Conservation (phyloP, 2,888 invertebrate species). For the Cordilura impudica region DNA sequence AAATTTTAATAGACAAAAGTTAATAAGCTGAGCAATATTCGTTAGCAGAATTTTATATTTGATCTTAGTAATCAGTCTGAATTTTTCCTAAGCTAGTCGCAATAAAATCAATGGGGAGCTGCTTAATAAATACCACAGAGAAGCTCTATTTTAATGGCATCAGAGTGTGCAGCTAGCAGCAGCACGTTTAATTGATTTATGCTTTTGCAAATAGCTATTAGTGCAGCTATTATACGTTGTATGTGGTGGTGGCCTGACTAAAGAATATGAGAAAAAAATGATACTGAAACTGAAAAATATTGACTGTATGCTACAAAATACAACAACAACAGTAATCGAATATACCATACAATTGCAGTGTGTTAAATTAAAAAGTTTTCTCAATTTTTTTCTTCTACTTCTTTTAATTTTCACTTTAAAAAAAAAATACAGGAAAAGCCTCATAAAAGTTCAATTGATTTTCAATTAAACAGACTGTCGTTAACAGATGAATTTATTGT, state of each 20-base stretch:
- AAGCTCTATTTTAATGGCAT: slow-evolving; percentile 11
- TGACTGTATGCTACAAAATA: slow-evolving; percentile 34
- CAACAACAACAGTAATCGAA: slow-evolving; percentile 11
- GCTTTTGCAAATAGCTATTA: slow-evolving; percentile 63
- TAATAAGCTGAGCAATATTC: too few relatives aligned
- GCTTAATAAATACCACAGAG: neutral
- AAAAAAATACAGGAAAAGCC: slow-evolving; percentile 40
- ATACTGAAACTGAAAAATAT: slow-evolving; percentile 35
- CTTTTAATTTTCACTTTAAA: neutral
- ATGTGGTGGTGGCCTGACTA: slow-evolving; percentile 45
- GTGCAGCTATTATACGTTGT: slow-evolving; percentile 46
- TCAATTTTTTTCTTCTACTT: slow-evolving; percentile 20
- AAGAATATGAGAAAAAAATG: slow-evolving; percentile 46
- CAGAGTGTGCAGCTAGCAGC: slow-evolving; percentile 31
- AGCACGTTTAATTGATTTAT: slow-evolving; percentile 65
- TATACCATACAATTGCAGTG: slow-evolving; percentile 44
- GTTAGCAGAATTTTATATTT: too few relatives aligned
- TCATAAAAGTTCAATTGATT: slow-evolving; percentile 67
- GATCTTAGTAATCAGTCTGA: too few relatives aligned
- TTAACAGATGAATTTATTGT: slow-evolving; percentile 55
- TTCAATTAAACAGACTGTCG: slow-evolving; percentile 67
- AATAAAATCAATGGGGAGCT: too few relatives aligned
- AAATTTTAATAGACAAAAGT: too few relatives aligned
- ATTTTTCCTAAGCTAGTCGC: too few relatives aligned
- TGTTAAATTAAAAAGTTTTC: slow-evolving; percentile 57